These are phyloP conservation scores for Drosophila chauvacae DNA, from an alignment of 1,140 invertebrate species.

Conservation along the genomic window DNA sequence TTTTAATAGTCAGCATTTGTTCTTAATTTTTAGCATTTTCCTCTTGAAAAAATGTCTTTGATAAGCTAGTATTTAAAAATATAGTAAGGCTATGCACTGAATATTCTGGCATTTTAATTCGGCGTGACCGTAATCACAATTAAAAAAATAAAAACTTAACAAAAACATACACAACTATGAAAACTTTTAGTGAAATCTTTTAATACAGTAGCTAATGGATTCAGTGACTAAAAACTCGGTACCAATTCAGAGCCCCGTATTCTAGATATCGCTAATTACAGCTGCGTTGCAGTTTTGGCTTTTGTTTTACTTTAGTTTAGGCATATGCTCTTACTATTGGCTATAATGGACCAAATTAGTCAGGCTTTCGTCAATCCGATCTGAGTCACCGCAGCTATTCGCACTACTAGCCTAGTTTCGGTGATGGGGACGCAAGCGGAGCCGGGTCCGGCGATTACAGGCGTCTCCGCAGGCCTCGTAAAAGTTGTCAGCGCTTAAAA, in stretches of 20 bases:
- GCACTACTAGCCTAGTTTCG: conserved; percentile 76
- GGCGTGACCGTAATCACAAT: neutral
- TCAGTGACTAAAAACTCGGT: neutral
- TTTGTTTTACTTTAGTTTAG: conserved; percentile 6
- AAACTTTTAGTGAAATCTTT: neutral
- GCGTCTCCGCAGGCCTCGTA: conserved; percentile 65
- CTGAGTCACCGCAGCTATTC: conserved; percentile 24
- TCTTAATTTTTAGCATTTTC: neutral
- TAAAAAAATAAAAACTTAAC: neutral
- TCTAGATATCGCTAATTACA: conserved; percentile 4
- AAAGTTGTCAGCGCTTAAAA: conserved; percentile 76
- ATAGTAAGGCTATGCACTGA: too few relatives aligned
- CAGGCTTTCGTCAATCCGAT: conserved; percentile 10
- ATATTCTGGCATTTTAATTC: too few relatives aligned
- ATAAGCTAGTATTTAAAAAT: too few relatives aligned
- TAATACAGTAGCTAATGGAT: neutral
- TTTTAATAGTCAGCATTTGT: neutral
- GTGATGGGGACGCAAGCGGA: conserved; percentile 4
- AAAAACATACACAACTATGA: neutral
- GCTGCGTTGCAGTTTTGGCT: conserved; percentile 31
- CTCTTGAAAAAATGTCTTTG: neutral
- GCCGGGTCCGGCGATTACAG: conserved; percentile 29
- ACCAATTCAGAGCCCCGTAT: neutral
- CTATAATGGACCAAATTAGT: conserved; percentile 19
- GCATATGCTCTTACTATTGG: conserved; percentile 8